These are phyloP conservation scores for Psilopsiagon aurifrons DNA, from an alignment of 2,113 vertebrate genomes.

Conservation along the genomic window DNA sequence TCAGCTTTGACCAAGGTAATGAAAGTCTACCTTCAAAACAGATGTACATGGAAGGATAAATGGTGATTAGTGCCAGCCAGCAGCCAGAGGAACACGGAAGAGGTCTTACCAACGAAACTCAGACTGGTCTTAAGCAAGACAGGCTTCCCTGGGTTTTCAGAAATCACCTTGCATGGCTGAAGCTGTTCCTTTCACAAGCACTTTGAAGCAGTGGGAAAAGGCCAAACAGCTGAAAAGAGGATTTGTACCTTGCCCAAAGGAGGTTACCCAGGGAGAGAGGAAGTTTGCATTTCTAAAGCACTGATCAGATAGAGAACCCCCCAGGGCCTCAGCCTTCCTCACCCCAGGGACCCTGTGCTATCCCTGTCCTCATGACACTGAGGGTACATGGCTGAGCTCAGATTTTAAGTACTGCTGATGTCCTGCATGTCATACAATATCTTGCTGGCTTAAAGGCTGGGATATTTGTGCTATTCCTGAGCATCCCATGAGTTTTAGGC, in stretches of 20 bases:
- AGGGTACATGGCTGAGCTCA: not conserved
- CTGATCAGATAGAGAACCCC: not conserved
- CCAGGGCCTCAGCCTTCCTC: not conserved
- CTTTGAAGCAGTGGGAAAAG: not conserved
- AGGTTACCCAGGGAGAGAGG: not conserved
- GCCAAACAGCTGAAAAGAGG: not conserved
- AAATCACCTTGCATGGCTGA: not conserved
- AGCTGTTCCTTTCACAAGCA: not conserved
- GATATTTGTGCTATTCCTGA: not conserved
- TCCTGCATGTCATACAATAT: not conserved
- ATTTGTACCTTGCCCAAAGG: not conserved
- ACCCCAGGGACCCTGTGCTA: accelerated
- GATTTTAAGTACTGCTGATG: not conserved
- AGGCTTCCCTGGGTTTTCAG: not conserved
- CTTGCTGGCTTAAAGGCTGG: not conserved
- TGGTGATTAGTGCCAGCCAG: not conserved
- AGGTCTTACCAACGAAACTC: not conserved
- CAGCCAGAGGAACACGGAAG: not conserved
- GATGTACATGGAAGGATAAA: not conserved
- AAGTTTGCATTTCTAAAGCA: not conserved
- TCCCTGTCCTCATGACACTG: not conserved
- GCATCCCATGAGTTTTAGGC: not conserved
- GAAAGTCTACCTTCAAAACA: not conserved
- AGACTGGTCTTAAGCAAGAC: not conserved
- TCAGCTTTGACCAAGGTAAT: not conserved